Evolutionary conservation across 2,888 invertebrate genomes (phyloP), one percentile per base, ranked within the genome.

Genomic region (Agelastica alni): DNA sequence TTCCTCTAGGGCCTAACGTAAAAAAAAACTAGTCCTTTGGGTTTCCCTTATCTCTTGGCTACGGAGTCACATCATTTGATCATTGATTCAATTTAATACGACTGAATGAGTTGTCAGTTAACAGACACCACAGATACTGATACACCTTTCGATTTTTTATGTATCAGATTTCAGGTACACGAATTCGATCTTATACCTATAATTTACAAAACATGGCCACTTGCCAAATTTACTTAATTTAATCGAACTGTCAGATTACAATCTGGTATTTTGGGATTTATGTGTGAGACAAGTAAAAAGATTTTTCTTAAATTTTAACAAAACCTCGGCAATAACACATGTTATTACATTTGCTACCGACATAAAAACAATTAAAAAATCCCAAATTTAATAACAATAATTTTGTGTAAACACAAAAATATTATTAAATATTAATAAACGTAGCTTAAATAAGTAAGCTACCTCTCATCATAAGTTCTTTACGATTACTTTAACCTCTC

Each of bases 11-110:
- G 12, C 12, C 20, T 12, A 20, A 18, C 12, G 22, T 20, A 37
- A 20, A 41, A 58, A 54, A 53, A 53, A 58, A 55, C 56, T 55
- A 52, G 51, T 57, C 57, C 58, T 61, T 57, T 58, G 56, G 52
- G 60, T 53, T 59, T 31, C 13, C 53, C 59, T 64, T 64, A 64
- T 64, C 64, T 64, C 53, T 34, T 53, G 55, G 57, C 59, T 59
- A 60, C 59, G 55, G 61, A 59, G 53, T 55, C 51, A 54, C 51
- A 53, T 60, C 59, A 52, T 51, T 12, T 68, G 70, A 62, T 68
- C 70, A 68, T 67, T 71, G 70, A 69, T 69, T 70, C 73, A 72
- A 70, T 73, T 70, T 71, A 70, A 68, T 67, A 63, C 69, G 70
- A 67, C 66, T 68, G 69, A 66, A 65, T 68, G 66, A 67, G 61